A percentile compares a stretch with the other conserved stretches of the same genome.
phyloP scores from a whole-genome alignment of 1,140 invertebrate species.

The Branchinecta lynchi region DNA sequence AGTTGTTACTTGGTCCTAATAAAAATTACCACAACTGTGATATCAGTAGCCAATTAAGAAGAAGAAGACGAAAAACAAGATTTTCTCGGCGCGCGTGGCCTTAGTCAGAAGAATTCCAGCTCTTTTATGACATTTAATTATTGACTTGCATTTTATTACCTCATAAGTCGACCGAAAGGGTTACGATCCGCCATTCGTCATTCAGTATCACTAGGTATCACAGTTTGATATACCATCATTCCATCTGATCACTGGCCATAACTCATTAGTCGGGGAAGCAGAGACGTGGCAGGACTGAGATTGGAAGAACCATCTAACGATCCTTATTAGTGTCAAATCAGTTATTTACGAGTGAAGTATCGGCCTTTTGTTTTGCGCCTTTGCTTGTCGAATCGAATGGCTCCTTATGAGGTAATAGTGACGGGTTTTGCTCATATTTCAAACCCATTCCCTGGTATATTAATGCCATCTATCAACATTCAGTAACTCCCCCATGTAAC shows the following conservation, averaged over 20 bases:
- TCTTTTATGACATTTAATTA: background rate
- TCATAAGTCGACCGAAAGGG: background rate
- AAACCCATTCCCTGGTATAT: too few species aligned
- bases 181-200: background rate
- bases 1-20: too few species aligned
- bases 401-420: background rate
- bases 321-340: slow-evolving; percentile 1
- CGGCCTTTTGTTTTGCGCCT: slow-evolving; percentile 2
- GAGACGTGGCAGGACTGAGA: background rate
- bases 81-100: too few species aligned
- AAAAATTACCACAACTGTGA: too few species aligned
- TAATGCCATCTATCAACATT: too few species aligned
- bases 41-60: too few species aligned
- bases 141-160: slow-evolving; percentile 7
- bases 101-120: background rate
- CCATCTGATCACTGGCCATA: background rate
- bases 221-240: slow-evolving; percentile 11
- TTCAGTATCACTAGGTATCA: slow-evolving; percentile 3
- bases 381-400: background rate
- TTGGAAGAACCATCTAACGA: slow-evolving; percentile 7
- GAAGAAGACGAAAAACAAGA: too few species aligned
- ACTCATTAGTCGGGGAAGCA: slow-evolving; percentile 1
- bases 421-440: too few species aligned
- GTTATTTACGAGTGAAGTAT: background rate
- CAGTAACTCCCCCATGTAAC: too few species aligned